These are phyloP conservation scores for Pluvianellus socialis DNA, from an alignment of 2,113 vertebrate species.

Conservation along the genomic window DNA sequence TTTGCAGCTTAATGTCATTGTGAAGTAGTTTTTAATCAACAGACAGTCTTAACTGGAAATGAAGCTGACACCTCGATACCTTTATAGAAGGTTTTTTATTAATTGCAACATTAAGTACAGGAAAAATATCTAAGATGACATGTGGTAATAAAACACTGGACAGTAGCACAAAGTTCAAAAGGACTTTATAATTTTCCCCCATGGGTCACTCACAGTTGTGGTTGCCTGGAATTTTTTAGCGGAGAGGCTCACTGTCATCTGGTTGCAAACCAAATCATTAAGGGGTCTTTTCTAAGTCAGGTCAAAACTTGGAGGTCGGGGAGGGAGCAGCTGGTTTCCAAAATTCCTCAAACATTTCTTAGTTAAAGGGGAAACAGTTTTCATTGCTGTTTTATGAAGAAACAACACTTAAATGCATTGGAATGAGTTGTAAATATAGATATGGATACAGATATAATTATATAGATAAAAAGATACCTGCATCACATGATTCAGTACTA, in stretches of 20 bases:
- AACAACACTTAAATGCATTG: neutral
- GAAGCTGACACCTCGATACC: neutral
- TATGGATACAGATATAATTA: neutral
- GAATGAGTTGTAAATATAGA: neutral
- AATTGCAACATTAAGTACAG: slow-evolving; percentile 1
- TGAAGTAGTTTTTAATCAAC: slow-evolving; percentile 48
- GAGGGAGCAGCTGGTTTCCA: neutral
- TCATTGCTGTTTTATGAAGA: neutral
- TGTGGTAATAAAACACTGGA: neutral
- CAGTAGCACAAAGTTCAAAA: neutral
- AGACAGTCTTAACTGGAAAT: neutral
- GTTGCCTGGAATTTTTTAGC: neutral
- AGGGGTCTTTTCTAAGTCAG: neutral
- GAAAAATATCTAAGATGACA: neutral
- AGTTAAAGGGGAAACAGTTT: neutral
- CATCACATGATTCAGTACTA: neutral
- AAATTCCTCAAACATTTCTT: neutral
- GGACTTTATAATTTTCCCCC: neutral
- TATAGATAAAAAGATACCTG: neutral
- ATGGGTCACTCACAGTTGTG: neutral
- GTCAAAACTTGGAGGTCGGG: neutral
- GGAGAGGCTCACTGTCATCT: neutral
- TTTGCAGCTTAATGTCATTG: neutral
- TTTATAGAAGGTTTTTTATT: neutral
- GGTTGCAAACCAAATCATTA: neutral